Conservation (phyloP, 2,888 invertebrate genomes). For the Cantharis flavilabris region DNA sequence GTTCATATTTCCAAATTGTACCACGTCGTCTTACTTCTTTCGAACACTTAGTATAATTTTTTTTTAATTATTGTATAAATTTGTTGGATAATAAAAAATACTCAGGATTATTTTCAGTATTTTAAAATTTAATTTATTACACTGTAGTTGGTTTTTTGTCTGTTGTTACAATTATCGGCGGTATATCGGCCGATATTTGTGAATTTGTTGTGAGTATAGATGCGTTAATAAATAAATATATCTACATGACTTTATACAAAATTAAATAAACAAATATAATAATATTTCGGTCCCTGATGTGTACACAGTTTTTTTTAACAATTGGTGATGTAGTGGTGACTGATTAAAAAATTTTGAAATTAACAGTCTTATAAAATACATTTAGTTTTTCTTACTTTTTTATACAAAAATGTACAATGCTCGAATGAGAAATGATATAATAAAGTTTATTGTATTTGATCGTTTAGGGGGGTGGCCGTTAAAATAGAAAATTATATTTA, state of each 20-base stretch:
- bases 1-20: conserved; percentile 18
- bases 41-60: background rate
- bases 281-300: conserved; percentile 54
- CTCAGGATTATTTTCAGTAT: conserved; percentile 22
- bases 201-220: conserved; percentile 58
- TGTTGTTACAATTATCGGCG: conserved; percentile 35
- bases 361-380: conserved; percentile 41
- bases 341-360: conserved; percentile 34
- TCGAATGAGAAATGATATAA: conserved; percentile 20
- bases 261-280: conserved; percentile 45
- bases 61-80: background rate
- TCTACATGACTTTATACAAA: conserved; percentile 57
- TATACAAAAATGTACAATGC: conserved; percentile 41
- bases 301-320: conserved; percentile 34
- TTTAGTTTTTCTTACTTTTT: conserved; percentile 23
- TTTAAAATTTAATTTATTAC: conserved; percentile 49
- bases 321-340: conserved; percentile 25
- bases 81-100: conserved; percentile 27
- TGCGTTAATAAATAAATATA: conserved; percentile 57
- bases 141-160: conserved; percentile 19
- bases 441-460: conserved; percentile 11
- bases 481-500: conserved; percentile 24
- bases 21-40: conserved; percentile 9
- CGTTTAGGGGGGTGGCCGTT: conserved; percentile 24
- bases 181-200: conserved; percentile 43